A percentile compares a stretch with the other conserved stretches of the same genome.
Evolutionary conservation across 2,797 vertebrate genomes (phyloP).

Genomic region (Pithecia hirsuta): DNA sequence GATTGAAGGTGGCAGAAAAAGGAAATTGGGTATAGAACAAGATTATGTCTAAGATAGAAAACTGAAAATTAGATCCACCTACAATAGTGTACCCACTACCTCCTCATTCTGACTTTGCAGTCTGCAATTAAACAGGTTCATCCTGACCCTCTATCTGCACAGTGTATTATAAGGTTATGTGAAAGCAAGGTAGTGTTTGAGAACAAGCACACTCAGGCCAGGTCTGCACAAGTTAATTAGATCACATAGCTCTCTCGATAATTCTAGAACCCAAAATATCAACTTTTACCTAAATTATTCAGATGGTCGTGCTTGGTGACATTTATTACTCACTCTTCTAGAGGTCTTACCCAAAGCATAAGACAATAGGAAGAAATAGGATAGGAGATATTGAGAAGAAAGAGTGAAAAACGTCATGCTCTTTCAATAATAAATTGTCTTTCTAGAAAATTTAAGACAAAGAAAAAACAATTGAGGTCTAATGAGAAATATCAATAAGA

Average conservation of each 20-base stretch:
- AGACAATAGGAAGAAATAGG: neutral
- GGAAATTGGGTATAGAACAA: neutral
- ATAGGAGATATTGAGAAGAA: neutral
- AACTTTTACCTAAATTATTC: neutral
- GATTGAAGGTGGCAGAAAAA: slow-evolving; percentile 7
- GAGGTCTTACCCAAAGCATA: neutral
- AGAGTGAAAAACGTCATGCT: neutral
- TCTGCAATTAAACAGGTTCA: neutral
- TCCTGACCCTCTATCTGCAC: neutral
- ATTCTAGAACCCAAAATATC: neutral
- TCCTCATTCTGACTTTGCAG: neutral
- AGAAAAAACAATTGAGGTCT: neutral
- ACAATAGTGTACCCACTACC: neutral
- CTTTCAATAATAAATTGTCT: neutral
- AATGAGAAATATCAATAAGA: neutral
- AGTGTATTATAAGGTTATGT: neutral
- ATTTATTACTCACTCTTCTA: neutral
- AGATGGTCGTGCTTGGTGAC: neutral
- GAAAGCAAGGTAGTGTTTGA: neutral
- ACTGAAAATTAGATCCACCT: neutral
- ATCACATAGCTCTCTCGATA: neutral
- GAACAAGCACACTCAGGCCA: neutral
- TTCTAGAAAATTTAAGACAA: neutral
- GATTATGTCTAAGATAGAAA: neutral
- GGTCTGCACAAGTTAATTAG: neutral